These are phyloP conservation scores for Orchesellides sinensis DNA, from an alignment of 2,888 invertebrate genomes.

Conservation along the genomic window DNA sequence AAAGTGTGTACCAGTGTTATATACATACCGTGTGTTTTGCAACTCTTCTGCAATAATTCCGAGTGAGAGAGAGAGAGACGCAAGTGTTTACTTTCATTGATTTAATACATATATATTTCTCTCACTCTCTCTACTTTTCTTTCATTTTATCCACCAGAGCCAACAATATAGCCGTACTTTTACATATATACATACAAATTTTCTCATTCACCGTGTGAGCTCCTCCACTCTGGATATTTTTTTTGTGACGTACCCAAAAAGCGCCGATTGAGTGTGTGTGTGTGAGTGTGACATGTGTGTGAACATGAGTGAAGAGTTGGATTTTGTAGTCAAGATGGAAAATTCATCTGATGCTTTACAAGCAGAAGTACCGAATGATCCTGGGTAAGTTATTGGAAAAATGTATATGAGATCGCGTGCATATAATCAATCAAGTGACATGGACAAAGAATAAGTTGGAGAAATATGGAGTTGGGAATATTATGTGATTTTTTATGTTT, in stretches of 20 bases:
- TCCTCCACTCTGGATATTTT: slow-evolving; percentile 13
- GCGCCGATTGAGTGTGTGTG: slow-evolving; percentile 34
- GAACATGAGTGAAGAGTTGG: slow-evolving; percentile 75
- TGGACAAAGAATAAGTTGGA: slow-evolving; percentile 3
- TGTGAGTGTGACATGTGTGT: slow-evolving; percentile 65
- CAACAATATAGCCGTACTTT: too few species aligned
- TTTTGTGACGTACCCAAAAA: slow-evolving; percentile 24
- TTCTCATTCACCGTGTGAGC: slow-evolving; percentile 1
- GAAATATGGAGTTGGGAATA: slow-evolving; percentile 75
- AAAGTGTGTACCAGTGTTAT: background rate
- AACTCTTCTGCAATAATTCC: too few species aligned
- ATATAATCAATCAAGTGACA: background rate
- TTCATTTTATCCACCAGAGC: too few species aligned
- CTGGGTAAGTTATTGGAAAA: slow-evolving; percentile 83
- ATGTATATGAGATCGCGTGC: slow-evolving; percentile 57
- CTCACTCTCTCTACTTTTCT: background rate
- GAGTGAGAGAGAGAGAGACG: too few species aligned
- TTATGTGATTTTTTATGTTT: slow-evolving; percentile 78
- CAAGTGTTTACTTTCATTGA: background rate
- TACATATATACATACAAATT: background rate
- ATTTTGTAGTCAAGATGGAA: slow-evolving; percentile 75
- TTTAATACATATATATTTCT: background rate
- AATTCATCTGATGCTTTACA: slow-evolving; percentile 81
- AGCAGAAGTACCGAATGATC: slow-evolving; percentile 95
- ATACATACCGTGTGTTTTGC: background rate